Evolutionary conservation across 2,888 invertebrate species (phyloP).

Genomic region (Falcaria lacertinaria): DNA sequence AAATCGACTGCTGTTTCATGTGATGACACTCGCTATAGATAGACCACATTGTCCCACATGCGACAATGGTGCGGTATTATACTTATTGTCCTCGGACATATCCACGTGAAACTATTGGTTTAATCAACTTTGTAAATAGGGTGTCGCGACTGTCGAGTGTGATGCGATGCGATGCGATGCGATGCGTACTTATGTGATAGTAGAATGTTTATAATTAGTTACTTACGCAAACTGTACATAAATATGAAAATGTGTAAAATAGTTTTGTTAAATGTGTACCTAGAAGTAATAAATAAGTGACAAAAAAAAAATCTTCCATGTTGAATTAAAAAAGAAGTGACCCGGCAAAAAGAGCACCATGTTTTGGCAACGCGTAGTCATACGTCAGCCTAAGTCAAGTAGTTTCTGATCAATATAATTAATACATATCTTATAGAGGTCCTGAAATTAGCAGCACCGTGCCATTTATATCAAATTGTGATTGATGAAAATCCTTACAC

Average conservation of each 20-base stretch:
- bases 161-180: constrained; percentile 36
- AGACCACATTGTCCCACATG: constrained; percentile 35
- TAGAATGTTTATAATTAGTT: constrained; percentile 61
- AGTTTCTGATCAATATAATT: neutral
- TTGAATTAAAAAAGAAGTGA: constrained; percentile 34
- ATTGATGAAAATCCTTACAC: constrained; percentile 15
- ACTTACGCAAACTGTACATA: constrained; percentile 68
- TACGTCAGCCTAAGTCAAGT: neutral
- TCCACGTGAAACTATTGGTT: constrained; percentile 60
- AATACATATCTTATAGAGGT: too few relatives aligned
- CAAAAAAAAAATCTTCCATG: constrained; percentile 51
- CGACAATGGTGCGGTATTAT: constrained; percentile 60
- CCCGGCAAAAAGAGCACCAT: constrained; percentile 29
- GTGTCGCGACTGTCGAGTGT: constrained; percentile 37
- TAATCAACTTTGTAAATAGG: constrained; percentile 43
- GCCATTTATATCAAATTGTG: constrained; percentile 28
- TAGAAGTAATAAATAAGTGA: constrained; percentile 35
- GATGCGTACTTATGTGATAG: constrained; percentile 77
- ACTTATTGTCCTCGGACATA: constrained; percentile 59
- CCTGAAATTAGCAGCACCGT: too few relatives aligned
- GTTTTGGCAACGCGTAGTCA: constrained; percentile 34
- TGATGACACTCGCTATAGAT: constrained; percentile 58
- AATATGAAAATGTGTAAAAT: constrained; percentile 52
- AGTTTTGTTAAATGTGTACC: constrained; percentile 34
- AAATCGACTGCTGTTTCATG: constrained; percentile 76